Evolutionary conservation across 2,113 vertebrate species (phyloP).

Genomic region (Trichomycterus rosablanca): DNA sequence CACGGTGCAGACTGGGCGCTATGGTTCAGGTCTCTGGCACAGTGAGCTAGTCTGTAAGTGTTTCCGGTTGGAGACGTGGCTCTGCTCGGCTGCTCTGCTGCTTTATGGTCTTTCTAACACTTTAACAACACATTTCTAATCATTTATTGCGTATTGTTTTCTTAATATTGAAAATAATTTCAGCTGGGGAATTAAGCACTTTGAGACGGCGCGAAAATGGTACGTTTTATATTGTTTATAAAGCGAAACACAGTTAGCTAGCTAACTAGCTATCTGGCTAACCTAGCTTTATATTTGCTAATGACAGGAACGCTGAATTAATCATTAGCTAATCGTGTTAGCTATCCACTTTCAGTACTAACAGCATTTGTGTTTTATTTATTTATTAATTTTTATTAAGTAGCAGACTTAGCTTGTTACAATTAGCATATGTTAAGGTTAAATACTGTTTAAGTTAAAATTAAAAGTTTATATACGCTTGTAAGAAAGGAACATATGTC

Average conservation of each 20-base stretch:
- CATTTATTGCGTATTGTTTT: not conserved
- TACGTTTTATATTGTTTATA: not conserved
- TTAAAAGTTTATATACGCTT: no score
- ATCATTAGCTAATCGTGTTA: not conserved
- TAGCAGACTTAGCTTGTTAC: no score
- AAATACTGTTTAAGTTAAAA: no score
- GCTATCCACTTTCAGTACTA: not conserved
- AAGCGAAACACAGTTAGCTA: not conserved
- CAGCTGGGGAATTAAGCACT: conserved; percentile 7
- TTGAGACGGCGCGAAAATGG: conserved; percentile 32
- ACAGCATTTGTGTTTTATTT: no score
- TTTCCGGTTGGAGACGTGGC: conserved; percentile 49
- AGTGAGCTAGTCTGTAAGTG: conserved; percentile 17
- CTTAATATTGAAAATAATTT: not conserved
- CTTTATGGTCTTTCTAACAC: not conserved
- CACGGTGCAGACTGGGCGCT: conserved; percentile 12
- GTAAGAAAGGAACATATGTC: no score
- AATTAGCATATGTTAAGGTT: no score
- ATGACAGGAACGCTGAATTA: not conserved
- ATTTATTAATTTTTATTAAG: no score
- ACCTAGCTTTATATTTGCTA: not conserved
- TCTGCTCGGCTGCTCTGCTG: conserved; percentile 12
- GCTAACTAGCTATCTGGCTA: conserved; percentile 10
- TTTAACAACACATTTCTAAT: not conserved
- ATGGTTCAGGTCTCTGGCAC: not conserved